These are phyloP conservation scores for Lasioglossum lativentre DNA, from an alignment of 2,888 invertebrate genomes.

Conservation along the genomic window DNA sequence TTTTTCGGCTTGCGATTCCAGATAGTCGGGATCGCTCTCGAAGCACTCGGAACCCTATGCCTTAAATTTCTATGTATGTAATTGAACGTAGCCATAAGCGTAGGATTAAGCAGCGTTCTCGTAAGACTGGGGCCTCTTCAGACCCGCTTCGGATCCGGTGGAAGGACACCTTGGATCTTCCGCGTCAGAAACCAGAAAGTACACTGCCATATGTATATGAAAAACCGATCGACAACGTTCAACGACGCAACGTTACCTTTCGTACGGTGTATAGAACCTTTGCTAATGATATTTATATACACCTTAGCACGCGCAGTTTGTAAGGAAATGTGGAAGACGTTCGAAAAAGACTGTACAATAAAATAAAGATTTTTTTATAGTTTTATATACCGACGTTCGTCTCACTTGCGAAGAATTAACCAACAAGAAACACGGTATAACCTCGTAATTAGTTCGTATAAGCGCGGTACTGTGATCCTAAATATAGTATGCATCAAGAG, in stretches of 20 bases:
- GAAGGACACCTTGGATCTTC: constrained; percentile 71
- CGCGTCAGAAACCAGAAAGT: constrained; percentile 75
- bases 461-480: no score
- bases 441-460: no score
- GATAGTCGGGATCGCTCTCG: constrained; percentile 24
- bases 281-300: constrained; percentile 68
- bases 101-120: constrained; percentile 63
- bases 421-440: no score
- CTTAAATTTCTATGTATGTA: constrained; percentile 47
- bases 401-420: background rate
- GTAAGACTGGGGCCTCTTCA: constrained; percentile 77
- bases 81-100: constrained; percentile 38
- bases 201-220: constrained; percentile 79
- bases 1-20: background rate
- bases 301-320: constrained; percentile 34
- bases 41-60: constrained; percentile 37
- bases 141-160: constrained; percentile 68
- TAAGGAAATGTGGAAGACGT: constrained; percentile 41
- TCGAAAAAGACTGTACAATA: constrained; percentile 73
- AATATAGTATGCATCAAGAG: no score
- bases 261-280: constrained; percentile 65
- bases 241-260: constrained; percentile 71
- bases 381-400: constrained; percentile 67
- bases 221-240: constrained; percentile 41
- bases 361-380: constrained; percentile 76